Evolutionary conservation across 2,888 invertebrate species (phyloP), one percentile per base, ranked within the genome.

Genomic region (Diaphora mendica): DNA sequence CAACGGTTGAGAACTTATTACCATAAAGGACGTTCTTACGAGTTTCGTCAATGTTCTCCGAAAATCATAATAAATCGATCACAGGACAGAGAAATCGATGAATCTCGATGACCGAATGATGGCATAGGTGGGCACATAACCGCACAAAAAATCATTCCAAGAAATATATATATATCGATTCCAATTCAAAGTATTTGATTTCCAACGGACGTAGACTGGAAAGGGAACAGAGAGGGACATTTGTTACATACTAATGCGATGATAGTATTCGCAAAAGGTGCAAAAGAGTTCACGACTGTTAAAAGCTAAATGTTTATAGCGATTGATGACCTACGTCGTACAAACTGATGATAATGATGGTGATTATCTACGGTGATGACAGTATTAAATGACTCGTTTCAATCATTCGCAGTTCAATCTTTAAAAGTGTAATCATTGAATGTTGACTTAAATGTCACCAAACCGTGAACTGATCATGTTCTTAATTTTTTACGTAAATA

Each of bases 161-260:
- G 70, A 70, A 73, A 70, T 70, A 55, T 65, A 68, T 62, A 67
- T 33, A 55, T 13, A 71, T 17, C 69, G 39, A 65, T 69, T 35
- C 69, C 26, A 72, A 70, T 75, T 64, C 69, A 70, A 35, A 51
- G 55, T 72, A 66, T n/a, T 26, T 68, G 26, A 35, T 65, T 42
- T 42, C 62, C 64, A 72, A 67, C 75, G 72, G 72, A 75, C 69
- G 72, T 66, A 35, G 23, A 59, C 70, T 72, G 72, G 72, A 55
- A 75, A 72, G 75, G 68, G 59, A 62, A 72, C 72, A 64, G 64
- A 72, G 67, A 67, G 39, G 1, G 39, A 51, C 69, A 69, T 8
- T 26, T 30, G 66, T 51, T 26, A 62, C 69, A 75, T 75, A 75
- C 67, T 75, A 72, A 75, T 75, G 71, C n/a, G n/a, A 2, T 72